These are phyloP conservation scores for Lithobates sylvaticus DNA, from an alignment of 2,797 vertebrate species.

Conservation along the genomic window DNA sequence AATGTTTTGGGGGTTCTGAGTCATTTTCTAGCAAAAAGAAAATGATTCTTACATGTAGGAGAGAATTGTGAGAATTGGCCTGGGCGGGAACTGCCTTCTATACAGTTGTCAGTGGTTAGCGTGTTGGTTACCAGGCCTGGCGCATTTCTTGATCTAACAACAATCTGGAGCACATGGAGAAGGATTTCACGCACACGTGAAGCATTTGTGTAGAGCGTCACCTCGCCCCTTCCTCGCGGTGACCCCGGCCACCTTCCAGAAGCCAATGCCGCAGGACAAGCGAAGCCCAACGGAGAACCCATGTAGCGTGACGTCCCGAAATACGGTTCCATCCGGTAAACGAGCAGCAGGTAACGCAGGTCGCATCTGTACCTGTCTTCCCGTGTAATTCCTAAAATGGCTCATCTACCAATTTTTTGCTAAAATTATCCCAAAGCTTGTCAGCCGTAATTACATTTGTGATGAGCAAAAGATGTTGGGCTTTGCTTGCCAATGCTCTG, in stretches of 20 bases:
- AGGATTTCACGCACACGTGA: too few relatives aligned
- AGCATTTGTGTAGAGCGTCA: not conserved
- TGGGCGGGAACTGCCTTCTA: too few relatives aligned
- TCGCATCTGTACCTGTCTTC: constrained; percentile 54
- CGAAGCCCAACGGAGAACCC: not conserved
- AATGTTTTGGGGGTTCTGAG: too few relatives aligned
- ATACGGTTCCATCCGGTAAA: constrained; percentile 41
- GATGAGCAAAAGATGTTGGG: constrained; percentile 58
- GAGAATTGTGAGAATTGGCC: too few relatives aligned
- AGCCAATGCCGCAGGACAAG: constrained; percentile 4
- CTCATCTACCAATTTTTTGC: constrained; percentile 59
- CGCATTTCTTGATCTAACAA: too few relatives aligned
- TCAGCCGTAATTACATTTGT: constrained; percentile 63
- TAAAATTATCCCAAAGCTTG: constrained; percentile 62
- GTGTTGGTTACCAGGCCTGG: too few relatives aligned
- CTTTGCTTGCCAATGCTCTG: constrained; percentile 58
- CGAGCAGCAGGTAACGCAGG: constrained; percentile 26
- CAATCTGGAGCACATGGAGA: too few relatives aligned
- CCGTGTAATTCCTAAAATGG: constrained; percentile 58
- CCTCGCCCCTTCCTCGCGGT: not conserved
- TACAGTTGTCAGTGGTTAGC: too few relatives aligned
- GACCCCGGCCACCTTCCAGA: not conserved
- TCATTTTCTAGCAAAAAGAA: too few relatives aligned
- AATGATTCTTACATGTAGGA: too few relatives aligned
- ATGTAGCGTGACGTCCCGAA: not conserved